Base-by-base conservation (phyloP, 2,113 vertebrate species). In the Tautogolabrus adspersus region DNA sequence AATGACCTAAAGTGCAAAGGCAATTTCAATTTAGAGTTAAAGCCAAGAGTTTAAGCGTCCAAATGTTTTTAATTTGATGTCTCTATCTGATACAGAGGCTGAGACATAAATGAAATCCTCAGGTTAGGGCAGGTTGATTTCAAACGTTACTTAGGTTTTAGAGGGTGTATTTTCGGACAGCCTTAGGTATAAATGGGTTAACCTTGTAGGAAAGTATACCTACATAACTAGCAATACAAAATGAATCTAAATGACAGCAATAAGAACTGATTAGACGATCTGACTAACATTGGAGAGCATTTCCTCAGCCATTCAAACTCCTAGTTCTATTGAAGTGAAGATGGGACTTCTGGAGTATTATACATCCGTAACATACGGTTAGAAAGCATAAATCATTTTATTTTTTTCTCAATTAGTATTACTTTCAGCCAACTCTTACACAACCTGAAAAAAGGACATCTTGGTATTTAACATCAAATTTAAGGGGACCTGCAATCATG, bases 401-500 rank as follows among this genome's bases (percentile, higher is more conserved):
- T 9, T 16, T 37, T 10, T n/a, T 60, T 16, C 10, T 68, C 8
- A 0, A 16, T 18, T 37, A 1, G 23, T 46, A 40, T 42, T 10
- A 16, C 40, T 61, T 22, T 61, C 8, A 12, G 3, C 37, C 12
- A 11, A 3, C 22, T 75, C 23, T 21, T 10, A 19, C 26, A 46
- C 38, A 30, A 16, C 62, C 46, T 18, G 52, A 11, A 60, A 67
- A 34, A 34, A 22, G 13, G 18, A n/a, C 67, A 40, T 23, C 4
- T 13, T 72, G 16, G 23, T 62, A 66, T 52, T 61, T 19, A 42
- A 55, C 22, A 52, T 22, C 26, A 56, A 61, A 19, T 21, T 49
- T 40, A 68, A 69, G 46, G 49, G 21, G 64, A 68, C 34, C 49
- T 16, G 16, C 56, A 21, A 72, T 68, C 55, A 66, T 19, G 47